Evolutionary conservation across 1,140 invertebrate species (phyloP).

Genomic region (Pseudoatta argentina): DNA sequence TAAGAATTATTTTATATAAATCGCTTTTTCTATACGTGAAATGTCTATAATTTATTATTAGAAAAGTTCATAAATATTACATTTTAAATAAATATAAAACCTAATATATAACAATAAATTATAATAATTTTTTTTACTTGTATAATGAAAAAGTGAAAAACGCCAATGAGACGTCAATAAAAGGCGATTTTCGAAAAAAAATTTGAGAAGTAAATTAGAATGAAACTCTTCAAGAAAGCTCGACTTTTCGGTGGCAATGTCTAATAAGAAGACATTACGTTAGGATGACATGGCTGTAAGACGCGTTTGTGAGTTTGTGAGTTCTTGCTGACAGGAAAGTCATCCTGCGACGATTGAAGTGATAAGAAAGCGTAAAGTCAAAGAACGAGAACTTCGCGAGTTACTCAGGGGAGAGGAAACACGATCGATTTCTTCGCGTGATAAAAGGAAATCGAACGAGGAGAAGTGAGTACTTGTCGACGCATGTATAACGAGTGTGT

Average conservation of each 20-base stretch:
- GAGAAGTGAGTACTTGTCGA: conserved; percentile 17
- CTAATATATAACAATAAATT: neutral
- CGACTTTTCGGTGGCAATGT: neutral
- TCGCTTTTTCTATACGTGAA: neutral
- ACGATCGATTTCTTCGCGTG: conserved; percentile 34
- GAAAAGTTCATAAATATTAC: neutral
- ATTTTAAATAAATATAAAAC: neutral
- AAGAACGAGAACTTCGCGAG: conserved; percentile 33
- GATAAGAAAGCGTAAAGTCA: conserved; percentile 44
- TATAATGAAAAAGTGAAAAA: neutral
- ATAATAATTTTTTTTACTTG: neutral
- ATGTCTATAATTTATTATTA: conserved; percentile 5
- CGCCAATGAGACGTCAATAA: neutral
- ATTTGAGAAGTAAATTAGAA: conserved; percentile 20
- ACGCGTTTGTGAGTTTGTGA: conserved; percentile 39
- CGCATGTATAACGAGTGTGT: conserved; percentile 47
- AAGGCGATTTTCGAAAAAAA: neutral
- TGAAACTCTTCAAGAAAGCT: conserved; percentile 20
- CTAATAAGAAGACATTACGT: conserved; percentile 23
- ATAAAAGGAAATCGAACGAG: conserved; percentile 36
- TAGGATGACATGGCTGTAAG: conserved; percentile 7
- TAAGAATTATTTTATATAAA: neutral
- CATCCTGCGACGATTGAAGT: conserved; percentile 23
- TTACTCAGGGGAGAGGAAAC: neutral
- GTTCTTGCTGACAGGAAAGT: conserved; percentile 29